Evolutionary conservation across 2,113 vertebrate genomes (phyloP).

Genomic region (Motacilla alba): DNA sequence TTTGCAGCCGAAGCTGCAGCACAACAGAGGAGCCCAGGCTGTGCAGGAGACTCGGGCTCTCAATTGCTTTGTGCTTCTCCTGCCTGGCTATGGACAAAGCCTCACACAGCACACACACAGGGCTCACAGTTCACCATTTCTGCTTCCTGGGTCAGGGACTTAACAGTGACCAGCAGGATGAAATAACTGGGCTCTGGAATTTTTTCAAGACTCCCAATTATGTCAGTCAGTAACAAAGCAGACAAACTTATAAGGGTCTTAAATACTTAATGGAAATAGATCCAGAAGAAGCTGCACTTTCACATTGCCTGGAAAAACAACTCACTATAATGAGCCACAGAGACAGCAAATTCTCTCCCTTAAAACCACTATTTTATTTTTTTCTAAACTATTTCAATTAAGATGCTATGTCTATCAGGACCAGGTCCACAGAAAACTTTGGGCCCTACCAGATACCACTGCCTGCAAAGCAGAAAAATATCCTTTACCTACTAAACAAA

Average conservation of each 20-base stretch:
- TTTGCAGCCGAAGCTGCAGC: not conserved
- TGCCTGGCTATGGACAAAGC: not conserved
- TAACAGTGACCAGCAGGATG: not conserved
- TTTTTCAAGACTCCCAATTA: not conserved
- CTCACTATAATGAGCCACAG: not conserved
- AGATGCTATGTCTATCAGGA: not conserved
- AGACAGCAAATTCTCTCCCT: not conserved
- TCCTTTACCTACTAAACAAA: not conserved
- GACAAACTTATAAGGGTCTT: not conserved
- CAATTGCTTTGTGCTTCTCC: not conserved
- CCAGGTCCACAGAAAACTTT: not conserved
- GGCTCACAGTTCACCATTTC: not conserved
- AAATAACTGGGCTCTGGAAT: not conserved
- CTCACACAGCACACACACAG: not conserved
- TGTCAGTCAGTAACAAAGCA: not conserved
- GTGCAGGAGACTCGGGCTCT: not conserved
- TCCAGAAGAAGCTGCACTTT: not conserved
- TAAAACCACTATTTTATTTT: not conserved
- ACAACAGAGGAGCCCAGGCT: rapidly evolving
- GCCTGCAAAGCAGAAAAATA: not conserved
- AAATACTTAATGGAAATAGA: not conserved
- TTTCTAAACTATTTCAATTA: not conserved
- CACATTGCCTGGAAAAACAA: not conserved
- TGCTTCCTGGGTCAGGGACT: not conserved
- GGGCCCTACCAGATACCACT: too few species aligned